These are phyloP conservation scores for Rhabdomys dilectus DNA, from an alignment of 2,113 vertebrate species.

Conservation along the genomic window DNA sequence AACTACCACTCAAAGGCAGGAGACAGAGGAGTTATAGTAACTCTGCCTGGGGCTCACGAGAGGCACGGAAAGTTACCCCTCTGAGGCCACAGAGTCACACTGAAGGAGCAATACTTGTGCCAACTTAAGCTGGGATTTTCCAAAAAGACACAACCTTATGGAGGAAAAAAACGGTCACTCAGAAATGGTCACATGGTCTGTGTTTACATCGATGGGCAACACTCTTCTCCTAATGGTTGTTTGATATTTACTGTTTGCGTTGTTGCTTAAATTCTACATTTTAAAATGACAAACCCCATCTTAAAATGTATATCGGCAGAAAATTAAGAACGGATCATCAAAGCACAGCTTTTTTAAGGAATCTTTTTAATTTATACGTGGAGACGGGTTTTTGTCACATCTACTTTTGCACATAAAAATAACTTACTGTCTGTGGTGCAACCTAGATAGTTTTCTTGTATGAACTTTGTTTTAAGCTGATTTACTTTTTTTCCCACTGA, in stretches of 20 bases:
- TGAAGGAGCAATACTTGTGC: neutral
- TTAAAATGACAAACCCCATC: neutral
- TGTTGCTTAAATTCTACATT: neutral
- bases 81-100: neutral
- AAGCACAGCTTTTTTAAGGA: neutral
- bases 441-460: neutral
- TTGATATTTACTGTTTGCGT: constrained; percentile 13
- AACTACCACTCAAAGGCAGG: neutral
- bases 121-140: neutral
- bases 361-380: constrained; percentile 8
- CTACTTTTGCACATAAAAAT: neutral
- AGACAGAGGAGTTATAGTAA: neutral
- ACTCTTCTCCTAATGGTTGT: neutral
- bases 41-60: neutral
- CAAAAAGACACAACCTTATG: neutral
- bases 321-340: constrained; percentile 41
- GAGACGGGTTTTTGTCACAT: neutral
- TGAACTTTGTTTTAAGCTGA: neutral
- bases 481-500: neutral
- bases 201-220: neutral
- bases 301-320: neutral
- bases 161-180: neutral
- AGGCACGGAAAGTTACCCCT: neutral
- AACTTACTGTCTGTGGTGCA: neutral
- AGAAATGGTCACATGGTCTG: neutral